These are phyloP conservation scores for Cettia cetti DNA, from an alignment of 2,113 vertebrate genomes.

Conservation along the genomic window DNA sequence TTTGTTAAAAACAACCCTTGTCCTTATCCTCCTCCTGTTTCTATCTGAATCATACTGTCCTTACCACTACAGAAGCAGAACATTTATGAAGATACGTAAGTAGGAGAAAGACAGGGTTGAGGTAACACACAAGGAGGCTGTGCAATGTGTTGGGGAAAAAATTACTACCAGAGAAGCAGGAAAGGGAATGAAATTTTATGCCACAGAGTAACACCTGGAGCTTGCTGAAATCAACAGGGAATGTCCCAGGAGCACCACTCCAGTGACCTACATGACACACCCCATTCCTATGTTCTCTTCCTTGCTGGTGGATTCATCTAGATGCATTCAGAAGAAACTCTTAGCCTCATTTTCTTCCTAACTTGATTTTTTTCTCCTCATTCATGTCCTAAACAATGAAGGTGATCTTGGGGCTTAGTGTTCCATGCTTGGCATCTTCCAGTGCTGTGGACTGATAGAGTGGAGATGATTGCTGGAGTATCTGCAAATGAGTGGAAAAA, in stretches of 20 bases:
- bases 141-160: neutral
- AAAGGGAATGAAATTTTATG: neutral
- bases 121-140: neutral
- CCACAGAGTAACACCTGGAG: neutral
- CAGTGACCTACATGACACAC: rapidly evolving
- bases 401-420: neutral
- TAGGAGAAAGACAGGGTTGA: neutral
- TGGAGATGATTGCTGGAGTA: neutral
- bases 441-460: neutral
- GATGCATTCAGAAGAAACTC: neutral
- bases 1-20: neutral
- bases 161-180: neutral
- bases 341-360: neutral
- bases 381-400: neutral
- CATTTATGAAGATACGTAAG: neutral
- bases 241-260: neutral
- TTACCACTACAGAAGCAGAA: neutral
- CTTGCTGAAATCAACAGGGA: neutral
- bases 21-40: neutral
- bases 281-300: neutral
- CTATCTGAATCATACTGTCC: neutral
- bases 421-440: neutral
- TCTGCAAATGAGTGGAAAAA: neutral
- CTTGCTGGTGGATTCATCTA: neutral
- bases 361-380: neutral